phyloP scores from a whole-genome alignment of 2,888 invertebrate genomes.

The Hipparchia semele region DNA sequence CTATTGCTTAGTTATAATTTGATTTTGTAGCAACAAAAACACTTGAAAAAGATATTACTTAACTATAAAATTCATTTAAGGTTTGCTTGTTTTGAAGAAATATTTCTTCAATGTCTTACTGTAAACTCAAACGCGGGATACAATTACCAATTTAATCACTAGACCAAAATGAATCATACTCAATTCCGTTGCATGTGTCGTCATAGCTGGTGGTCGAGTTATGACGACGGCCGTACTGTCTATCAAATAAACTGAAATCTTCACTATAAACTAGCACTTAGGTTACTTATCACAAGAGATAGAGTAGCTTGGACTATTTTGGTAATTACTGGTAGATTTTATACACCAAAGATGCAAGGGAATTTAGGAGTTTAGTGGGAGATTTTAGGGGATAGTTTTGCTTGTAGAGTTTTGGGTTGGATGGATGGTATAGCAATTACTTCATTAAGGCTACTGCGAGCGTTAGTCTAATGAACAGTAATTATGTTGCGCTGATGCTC shows the following conservation, averaged over 20 bases:
- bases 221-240: constrained; percentile 27
- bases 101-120: constrained; percentile 12
- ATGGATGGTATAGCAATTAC: constrained; percentile 58
- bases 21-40: too few relatives aligned
- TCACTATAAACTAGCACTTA: constrained; percentile 8
- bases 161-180: constrained; percentile 43
- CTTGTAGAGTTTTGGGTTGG: constrained; percentile 19
- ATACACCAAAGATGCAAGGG: not conserved
- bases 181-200: constrained; percentile 39
- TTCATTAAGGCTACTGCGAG: constrained; percentile 65
- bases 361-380: constrained; percentile 6
- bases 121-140: constrained; percentile 23
- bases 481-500: constrained; percentile 67
- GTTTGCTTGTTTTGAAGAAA: too few relatives aligned
- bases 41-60: too few relatives aligned
- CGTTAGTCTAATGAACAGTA: constrained; percentile 65
- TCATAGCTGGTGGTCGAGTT: constrained; percentile 42
- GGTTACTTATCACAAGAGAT: not conserved
- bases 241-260: not conserved
- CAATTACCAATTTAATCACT: constrained; percentile 40
- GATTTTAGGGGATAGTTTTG: constrained; percentile 24
- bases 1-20: too few relatives aligned
- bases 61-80: too few relatives aligned
- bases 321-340: not conserved
- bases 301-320: constrained; percentile 11